A percentile compares a stretch with the other conserved stretches of the same genome.
These are phyloP conservation scores for Eupleurogrammus muticus DNA, from an alignment of 2,797 vertebrate genomes.

Conservation along the genomic window DNA sequence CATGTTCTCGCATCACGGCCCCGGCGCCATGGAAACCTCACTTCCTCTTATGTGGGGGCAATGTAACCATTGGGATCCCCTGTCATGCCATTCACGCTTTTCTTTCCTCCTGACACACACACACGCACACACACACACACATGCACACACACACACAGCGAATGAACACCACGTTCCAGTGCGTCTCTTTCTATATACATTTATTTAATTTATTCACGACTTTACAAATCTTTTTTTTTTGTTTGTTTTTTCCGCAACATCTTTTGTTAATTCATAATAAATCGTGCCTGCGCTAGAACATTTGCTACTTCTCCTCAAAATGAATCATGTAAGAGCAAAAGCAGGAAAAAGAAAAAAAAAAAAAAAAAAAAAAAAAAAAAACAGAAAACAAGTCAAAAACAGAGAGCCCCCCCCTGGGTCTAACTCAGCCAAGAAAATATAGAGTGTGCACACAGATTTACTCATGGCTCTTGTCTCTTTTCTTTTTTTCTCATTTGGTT, in stretches of 20 bases:
- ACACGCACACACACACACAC: conserved; percentile 1
- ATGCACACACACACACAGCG: conserved; percentile 14
- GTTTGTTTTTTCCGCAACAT: conserved; percentile 53
- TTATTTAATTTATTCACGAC: conserved; percentile 73
- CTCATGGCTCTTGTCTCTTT: too few species aligned
- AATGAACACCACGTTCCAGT: conserved; percentile 39
- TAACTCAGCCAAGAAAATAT: too few species aligned
- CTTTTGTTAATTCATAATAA: conserved; percentile 70
- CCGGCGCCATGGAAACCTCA: conserved; percentile 76
- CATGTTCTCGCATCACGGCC: conserved; percentile 53
- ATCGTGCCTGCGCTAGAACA: conserved; percentile 72
- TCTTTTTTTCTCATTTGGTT: too few species aligned
- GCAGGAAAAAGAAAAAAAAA: conserved; percentile 8
- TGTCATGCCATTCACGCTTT: conserved; percentile 37
- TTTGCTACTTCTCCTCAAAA: conserved; percentile 62
- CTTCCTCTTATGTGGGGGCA: conserved; percentile 48
- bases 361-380: background rate
- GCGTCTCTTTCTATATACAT: conserved; percentile 66
- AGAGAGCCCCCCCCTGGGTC: background rate
- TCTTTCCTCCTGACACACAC: conserved; percentile 23
- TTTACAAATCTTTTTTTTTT: conserved; percentile 73
- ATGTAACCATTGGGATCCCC: conserved; percentile 34
- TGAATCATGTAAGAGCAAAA: conserved; percentile 48
- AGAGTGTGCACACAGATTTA: too few species aligned
- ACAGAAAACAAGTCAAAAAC: conserved; percentile 19